Evolutionary conservation across 1,140 invertebrate species (phyloP), one percentile per base, ranked within the genome.

Genomic region (Drosophila orena): DNA sequence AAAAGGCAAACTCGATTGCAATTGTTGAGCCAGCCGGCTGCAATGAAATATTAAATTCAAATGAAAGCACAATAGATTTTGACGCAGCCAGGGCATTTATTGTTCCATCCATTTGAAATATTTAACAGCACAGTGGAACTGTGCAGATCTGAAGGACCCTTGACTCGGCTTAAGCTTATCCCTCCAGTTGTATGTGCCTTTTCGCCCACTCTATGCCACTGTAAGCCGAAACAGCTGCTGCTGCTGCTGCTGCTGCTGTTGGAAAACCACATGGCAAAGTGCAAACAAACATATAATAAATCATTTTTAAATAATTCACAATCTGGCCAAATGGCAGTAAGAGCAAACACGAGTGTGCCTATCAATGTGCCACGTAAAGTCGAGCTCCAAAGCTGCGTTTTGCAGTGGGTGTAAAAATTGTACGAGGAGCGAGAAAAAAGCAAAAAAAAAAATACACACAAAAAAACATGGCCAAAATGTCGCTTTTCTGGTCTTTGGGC

Each of bases 291-390:
- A 86, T 86, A 81, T 72, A 78, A 86, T 86, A 86, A 86, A 86
- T 86, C 83, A 88, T 79, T 86, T 83, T 86, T 86, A 79, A 86
- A 86, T 86, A 83, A 88, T 86, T 86, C 75, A 88, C 65, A 86
- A 81, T 86, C 79, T 78, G 69, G 58, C 68, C 66, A 69, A 71
- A 46, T 53, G 55, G 52, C 56, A 58, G 58, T 35, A 17, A 17
- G 17, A 17, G 17, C 17, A 17, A 37, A 42, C 37, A 34, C 52
- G 38, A 37, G 37, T 2, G 10, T 35, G 11, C 34, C 40, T 58
- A 76, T 76, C 53, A 66, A 54, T 75, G 44, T 64, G 59, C 53
- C 40, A 35, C 53, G 7, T 49, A 59, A 74, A 72, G 69, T 73
- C 49, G 49, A 60, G 24, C 37, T 34, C 40, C 49, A 62, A 35